A percentile compares a stretch with the other conserved stretches of the same genome.
These are phyloP conservation scores for Aegithalos caudatus DNA, from an alignment of 2,113 vertebrate species.

Conservation along the genomic window DNA sequence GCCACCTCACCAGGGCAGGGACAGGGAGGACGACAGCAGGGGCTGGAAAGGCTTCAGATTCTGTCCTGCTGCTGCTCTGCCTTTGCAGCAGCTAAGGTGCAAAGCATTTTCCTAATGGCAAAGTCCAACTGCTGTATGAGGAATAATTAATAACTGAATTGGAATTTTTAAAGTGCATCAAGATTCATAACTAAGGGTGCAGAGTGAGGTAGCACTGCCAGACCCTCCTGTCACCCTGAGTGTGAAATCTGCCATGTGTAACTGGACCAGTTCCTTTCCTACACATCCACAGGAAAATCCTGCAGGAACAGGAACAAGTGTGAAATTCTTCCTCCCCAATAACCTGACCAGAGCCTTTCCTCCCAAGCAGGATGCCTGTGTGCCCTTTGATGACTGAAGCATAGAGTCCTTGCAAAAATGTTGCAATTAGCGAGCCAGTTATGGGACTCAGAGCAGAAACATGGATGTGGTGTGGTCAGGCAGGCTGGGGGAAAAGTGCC, in stretches of 20 bases:
- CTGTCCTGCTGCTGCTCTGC: fast-evolving
- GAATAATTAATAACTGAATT: not conserved
- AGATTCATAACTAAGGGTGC: not conserved
- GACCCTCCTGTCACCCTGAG: not conserved
- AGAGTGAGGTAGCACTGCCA: not conserved
- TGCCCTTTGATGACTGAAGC: not conserved
- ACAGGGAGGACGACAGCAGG: not conserved
- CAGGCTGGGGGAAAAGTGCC: not conserved
- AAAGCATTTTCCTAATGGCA: fast-evolving
- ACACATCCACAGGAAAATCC: not conserved
- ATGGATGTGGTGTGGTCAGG: not conserved
- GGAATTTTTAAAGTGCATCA: not conserved
- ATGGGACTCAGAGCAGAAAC: not conserved
- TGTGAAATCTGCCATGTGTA: not conserved
- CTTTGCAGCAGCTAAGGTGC: not conserved
- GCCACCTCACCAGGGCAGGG: not conserved
- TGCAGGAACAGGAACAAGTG: not conserved
- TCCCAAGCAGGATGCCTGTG: constrained; percentile 3
- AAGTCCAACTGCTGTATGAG: not conserved
- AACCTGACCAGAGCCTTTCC: constrained; percentile 36
- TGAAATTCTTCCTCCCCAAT: constrained; percentile 34
- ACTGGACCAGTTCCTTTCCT: not conserved
- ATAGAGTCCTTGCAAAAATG: not conserved
- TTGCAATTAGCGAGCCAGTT: constrained; percentile 31
- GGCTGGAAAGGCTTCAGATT: not conserved